Base-by-base conservation (phyloP, 2,113 vertebrate genomes). In the Pygoscelis adeliae region DNA sequence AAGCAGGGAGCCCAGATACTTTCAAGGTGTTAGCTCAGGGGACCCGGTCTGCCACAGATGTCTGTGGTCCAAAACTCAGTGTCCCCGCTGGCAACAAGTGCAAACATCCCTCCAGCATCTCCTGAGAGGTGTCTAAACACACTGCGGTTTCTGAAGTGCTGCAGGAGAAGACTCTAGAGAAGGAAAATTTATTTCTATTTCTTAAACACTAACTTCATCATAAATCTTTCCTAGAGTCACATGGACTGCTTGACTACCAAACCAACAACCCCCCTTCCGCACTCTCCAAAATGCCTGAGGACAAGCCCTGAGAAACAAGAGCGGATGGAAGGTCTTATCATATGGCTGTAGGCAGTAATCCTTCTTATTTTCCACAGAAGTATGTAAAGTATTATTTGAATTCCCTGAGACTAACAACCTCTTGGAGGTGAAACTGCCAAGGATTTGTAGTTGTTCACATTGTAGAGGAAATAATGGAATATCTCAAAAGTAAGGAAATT, bases 301-400 rank as follows among this genome's bases (percentile, higher is more conserved):
- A 91, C 93, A 97, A 95, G 87, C 84, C 73, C 89, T 93, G 82
- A 96, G 97, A 96, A 97, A 89, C 79, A 44, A 55, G 77, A 91
- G 93, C 52, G 30, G 94, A 89, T 81, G 87, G 66, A n/a, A 96
- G 95, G 92, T 77, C 95, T 97, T 94, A 94, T 95, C 96, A 91
- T 97, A 97, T 97, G 97, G 93, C 96, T 96, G 85, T 83, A 90
- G 91, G 72, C 95, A 77, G 42, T 98, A 98, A 98, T 98, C 97
- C 97, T 88, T 72, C 96, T 95, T 97, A 92, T 93, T 97, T 96
- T 97, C 83, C 88, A 56, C 71, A 94, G 70, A 98, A 96, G 87
- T 96, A 92, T 88, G 72, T 83, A 61, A 94, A 96, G 98, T 96
- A 97, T 97, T 98, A 97, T 96, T 96, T 97, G 98, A 98, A 98